Conservation (phyloP, 1,140 invertebrate species). For the Drosophila eugracilis region DNA sequence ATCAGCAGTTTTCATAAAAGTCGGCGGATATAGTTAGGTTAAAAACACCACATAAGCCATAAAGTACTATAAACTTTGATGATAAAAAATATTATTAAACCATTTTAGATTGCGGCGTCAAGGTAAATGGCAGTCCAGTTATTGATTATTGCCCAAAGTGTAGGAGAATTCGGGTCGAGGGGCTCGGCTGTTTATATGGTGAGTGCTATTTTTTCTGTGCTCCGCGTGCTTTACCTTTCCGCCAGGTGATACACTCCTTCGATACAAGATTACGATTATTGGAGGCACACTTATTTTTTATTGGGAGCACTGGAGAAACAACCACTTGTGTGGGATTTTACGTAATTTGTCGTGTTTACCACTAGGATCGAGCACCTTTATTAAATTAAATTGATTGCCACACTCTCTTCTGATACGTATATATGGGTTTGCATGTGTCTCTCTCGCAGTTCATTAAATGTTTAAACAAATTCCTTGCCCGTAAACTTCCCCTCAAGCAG, state of each 20-base stretch:
- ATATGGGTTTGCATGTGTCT: slow-evolving; percentile 15
- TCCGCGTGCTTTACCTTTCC: slow-evolving; percentile 27
- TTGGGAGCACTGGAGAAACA: slow-evolving; percentile 3
- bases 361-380: slow-evolving; percentile 28
- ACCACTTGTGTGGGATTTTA: slow-evolving; percentile 44
- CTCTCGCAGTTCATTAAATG: slow-evolving; percentile 47
- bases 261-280: slow-evolving; percentile 25
- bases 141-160: slow-evolving; percentile 68
- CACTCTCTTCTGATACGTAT: slow-evolving; percentile 8
- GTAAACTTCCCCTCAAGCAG: slow-evolving; percentile 1
- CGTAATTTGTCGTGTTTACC: slow-evolving; percentile 46
- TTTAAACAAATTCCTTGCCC: slow-evolving; percentile 54
- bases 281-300: slow-evolving; percentile 13
- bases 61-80: slow-evolving; percentile 13
- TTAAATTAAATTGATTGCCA: slow-evolving; percentile 56
- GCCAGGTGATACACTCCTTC: slow-evolving; percentile 17
- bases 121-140: slow-evolving; percentile 35
- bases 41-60: slow-evolving; percentile 12
- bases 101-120: slow-evolving; percentile 22
- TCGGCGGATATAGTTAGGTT: neutral
- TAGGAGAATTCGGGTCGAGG: slow-evolving; percentile 7
- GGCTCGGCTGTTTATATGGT: slow-evolving; percentile 29
- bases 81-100: slow-evolving; percentile 46
- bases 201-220: slow-evolving; percentile 7
- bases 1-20: slow-evolving; percentile 10